phyloP scores from a whole-genome alignment of 2,888 invertebrate species.

The Uropetala carovei region DNA sequence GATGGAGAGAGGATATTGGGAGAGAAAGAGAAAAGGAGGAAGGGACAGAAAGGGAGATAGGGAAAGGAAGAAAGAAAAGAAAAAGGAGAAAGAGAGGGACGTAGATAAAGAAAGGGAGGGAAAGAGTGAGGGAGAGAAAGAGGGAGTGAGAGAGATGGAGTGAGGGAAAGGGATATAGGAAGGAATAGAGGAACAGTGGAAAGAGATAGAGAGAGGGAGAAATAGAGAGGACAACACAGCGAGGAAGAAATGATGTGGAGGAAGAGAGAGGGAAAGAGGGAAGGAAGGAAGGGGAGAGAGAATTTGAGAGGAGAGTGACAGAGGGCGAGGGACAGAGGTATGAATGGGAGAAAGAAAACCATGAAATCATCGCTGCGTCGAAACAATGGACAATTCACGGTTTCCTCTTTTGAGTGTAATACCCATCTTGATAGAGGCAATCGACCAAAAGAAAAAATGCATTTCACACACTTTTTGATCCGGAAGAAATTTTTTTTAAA shows the following conservation, averaged over 20 bases:
- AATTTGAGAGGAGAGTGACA: background rate
- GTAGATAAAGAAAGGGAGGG: background rate
- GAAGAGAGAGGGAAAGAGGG: background rate
- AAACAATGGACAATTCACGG: too few species aligned
- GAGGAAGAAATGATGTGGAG: background rate
- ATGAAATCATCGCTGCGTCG: too few species aligned
- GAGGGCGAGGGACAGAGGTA: background rate
- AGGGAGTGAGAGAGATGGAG: constrained; percentile 8
- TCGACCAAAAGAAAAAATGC: background rate
- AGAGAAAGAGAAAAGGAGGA: background rate
- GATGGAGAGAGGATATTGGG: background rate
- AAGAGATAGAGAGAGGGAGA: background rate
- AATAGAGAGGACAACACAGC: background rate
- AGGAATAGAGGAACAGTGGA: background rate
- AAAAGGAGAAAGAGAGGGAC: background rate
- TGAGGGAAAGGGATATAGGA: background rate
- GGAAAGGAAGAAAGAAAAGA: background rate
- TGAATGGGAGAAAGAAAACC: too few species aligned
- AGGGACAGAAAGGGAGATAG: background rate
- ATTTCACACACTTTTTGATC: background rate
- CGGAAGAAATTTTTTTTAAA: background rate
- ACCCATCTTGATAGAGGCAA: background rate
- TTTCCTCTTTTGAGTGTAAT: too few species aligned
- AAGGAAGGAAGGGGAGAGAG: background rate
- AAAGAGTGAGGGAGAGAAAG: background rate